Base-by-base conservation (phyloP, 2,113 vertebrate genomes). In the Halcyon senegalensis region DNA sequence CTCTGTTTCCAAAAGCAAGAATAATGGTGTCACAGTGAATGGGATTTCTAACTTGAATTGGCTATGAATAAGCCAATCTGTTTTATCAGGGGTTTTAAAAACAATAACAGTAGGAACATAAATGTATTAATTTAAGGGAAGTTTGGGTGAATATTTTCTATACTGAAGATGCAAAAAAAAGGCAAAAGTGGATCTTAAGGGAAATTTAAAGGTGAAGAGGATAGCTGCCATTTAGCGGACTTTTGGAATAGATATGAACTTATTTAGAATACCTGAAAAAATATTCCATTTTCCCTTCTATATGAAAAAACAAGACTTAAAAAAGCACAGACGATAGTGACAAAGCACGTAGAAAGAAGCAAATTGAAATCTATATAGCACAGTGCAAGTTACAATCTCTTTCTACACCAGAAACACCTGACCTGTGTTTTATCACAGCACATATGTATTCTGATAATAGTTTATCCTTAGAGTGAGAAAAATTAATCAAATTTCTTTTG, bases 311-410 rank as follows among this genome's bases (percentile, higher is more conserved):
- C 4, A 76, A 62, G 23, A 13, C 46, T 66, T 8, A 78, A 72
- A 94, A 90, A 90, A 53, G 8, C 31, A 72, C 11, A 84, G 64
- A 37, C 35, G 84, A 31, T 56, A 48, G 63, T 67, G 27, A 64
- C 12, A 93, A 95, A 96, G 56, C 28, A 73, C 56, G 90, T 11
- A 89, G 30, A 93, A 95, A 95, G 68, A 93, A 76, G 84, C 68
- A 91, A 93, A 91, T 33, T 74, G 50, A 84, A 94, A 89, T 68
- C 51, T 69, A 3, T 53, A 21, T 31, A 82, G 77, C 93, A 16
- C 7, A 64, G 5, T 28, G 3, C 72, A 93, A 92, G 27, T 81
- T 78, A 67, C 1, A 67, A 79, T 59, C 51, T 91, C 74, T 70
- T 64, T 82, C 58, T 76, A 43, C 19, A 77, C 6, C 8, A 94